Evolutionary conservation across 2,888 invertebrate species (phyloP), one percentile per base, ranked within the genome.

Genomic region (Temnothorax rugatulus): DNA sequence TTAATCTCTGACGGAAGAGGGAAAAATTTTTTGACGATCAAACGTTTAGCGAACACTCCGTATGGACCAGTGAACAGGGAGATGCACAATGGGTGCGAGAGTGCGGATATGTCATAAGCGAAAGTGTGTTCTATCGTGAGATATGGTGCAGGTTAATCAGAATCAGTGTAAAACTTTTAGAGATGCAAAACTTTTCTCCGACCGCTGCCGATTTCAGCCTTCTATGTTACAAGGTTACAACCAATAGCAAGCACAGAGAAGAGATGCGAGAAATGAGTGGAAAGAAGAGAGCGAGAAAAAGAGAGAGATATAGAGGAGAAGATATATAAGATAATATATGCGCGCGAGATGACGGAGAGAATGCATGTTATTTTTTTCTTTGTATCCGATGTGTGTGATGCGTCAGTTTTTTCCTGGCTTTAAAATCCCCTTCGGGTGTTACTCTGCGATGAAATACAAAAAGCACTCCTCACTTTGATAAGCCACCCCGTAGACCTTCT

Each of bases 11-110:
- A 34, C 13, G 29, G 29, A 11, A 15, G 2, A 38, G 5, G 4
- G 1, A n/a, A 21, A 25, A 25, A 8, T 21, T 52, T 34, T 47
- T 75, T 3, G 4, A 18, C 11, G 18, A 57, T 41, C n/a, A 81
- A 71, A 59, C 34, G 4, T 21, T 47, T 81, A 71, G 21, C 34
- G 7, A 21, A 47, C 4, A 69, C 34, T 25, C 38, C n/a, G 5
- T 18, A 91, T 90, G 91, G 91, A 7, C 34, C 90, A 91, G 91
- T 88, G 88, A 91, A 92, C 90, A 91, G 92, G 91, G 90, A 91
- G 89, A 92, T 91, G 90, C 85, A 89, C 86, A 88, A 88, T 89
- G 11, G 91, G 90, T 89, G 90, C 88, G 90, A 90, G 90, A 90
- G 18, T 85, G 84, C 82, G 75, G 69, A 69, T 75, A 82, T 69